Evolutionary conservation across 2,797 vertebrate species (phyloP).

Genomic region (Arnoldichthys spilopterus): DNA sequence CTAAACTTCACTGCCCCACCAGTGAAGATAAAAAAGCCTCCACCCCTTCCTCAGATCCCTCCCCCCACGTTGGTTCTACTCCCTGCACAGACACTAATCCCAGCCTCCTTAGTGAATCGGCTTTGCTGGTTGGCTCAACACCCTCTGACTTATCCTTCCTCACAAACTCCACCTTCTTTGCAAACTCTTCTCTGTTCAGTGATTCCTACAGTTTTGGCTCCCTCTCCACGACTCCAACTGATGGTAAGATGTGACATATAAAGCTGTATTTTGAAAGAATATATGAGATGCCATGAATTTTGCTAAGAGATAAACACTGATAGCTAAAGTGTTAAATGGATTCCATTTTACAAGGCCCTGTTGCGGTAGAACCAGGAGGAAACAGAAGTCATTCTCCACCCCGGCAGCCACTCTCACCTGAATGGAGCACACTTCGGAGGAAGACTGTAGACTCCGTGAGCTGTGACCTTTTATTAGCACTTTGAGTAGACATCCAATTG

Average conservation of each 20-base stretch:
- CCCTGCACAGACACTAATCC: slow-evolving; percentile 33
- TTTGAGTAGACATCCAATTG: not conserved
- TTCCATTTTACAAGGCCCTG: slow-evolving; percentile 41
- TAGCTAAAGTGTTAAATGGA: slow-evolving; percentile 27
- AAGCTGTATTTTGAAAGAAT: not conserved
- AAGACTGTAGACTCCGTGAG: slow-evolving; percentile 70
- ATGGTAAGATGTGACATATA: slow-evolving; percentile 38
- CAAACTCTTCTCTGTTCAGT: slow-evolving; percentile 37
- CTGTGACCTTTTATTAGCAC: not conserved
- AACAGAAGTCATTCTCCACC: slow-evolving; percentile 12
- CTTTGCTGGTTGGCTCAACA: slow-evolving; percentile 42
- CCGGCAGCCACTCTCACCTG: slow-evolving; percentile 62
- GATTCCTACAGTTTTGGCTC: slow-evolving; percentile 49
- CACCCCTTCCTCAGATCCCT: slow-evolving; percentile 22
- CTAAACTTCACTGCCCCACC: not conserved
- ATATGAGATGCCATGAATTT: not conserved
- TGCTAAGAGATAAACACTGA: not conserved
- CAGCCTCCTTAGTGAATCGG: slow-evolving; percentile 33
- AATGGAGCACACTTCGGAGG: slow-evolving; percentile 76
- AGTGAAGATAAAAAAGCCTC: slow-evolving; percentile 38
- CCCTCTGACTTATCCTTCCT: slow-evolving; percentile 49
- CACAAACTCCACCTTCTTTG: slow-evolving; percentile 43
- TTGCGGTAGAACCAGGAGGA: slow-evolving; percentile 50
- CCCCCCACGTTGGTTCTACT: slow-evolving; percentile 34
- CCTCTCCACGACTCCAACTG: slow-evolving; percentile 37